Percentiles rank a stretch among this genome's conserved stretches.
Evolutionary conservation across 53 echinoderm and acorn worm species (phyloP).

Genomic region (Paelopatides confundens): DNA sequence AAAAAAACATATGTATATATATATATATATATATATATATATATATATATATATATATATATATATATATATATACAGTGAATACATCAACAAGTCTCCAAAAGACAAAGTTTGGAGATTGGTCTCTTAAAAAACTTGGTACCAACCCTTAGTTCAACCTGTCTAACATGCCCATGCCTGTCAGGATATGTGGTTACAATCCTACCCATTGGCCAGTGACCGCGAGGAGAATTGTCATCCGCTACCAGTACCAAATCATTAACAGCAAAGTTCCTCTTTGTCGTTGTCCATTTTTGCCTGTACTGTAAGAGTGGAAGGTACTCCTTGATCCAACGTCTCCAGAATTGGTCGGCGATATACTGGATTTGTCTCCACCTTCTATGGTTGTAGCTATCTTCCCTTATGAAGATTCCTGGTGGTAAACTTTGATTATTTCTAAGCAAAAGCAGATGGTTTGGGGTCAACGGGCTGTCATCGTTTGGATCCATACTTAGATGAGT

Average conservation of each 20-base stretch:
- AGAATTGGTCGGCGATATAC: conserved; percentile 56
- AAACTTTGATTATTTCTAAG: conserved; percentile 18
- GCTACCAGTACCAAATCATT: conserved; percentile 54
- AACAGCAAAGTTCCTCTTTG: conserved; percentile 30
- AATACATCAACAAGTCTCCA: conserved; percentile 16
- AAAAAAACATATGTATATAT: too few relatives aligned
- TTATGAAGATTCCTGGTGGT: conserved; percentile 55
- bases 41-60: too few relatives aligned
- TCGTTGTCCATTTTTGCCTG: conserved; percentile 28
- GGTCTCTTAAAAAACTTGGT: conserved; percentile 51
- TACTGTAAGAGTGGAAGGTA: conserved; percentile 57
- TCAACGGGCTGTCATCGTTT: conserved; percentile 60
- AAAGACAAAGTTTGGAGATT: conserved; percentile 62
- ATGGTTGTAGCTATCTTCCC: conserved; percentile 55
- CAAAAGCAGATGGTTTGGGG: conserved; percentile 72
- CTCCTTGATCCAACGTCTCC: conserved; percentile 60
- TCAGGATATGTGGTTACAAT: conserved; percentile 52
- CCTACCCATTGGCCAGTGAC: conserved; percentile 41
- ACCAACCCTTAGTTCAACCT: neutral
- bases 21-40: too few relatives aligned
- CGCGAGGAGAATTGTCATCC: conserved; percentile 33
- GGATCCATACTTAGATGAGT: conserved; percentile 66
- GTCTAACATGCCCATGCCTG: conserved; percentile 38
- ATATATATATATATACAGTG: too few relatives aligned
- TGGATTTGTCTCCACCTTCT: conserved; percentile 73